Evolutionary conservation across 2,888 invertebrate genomes (phyloP).

Genomic region (Pyrrhosoma nymphula): DNA sequence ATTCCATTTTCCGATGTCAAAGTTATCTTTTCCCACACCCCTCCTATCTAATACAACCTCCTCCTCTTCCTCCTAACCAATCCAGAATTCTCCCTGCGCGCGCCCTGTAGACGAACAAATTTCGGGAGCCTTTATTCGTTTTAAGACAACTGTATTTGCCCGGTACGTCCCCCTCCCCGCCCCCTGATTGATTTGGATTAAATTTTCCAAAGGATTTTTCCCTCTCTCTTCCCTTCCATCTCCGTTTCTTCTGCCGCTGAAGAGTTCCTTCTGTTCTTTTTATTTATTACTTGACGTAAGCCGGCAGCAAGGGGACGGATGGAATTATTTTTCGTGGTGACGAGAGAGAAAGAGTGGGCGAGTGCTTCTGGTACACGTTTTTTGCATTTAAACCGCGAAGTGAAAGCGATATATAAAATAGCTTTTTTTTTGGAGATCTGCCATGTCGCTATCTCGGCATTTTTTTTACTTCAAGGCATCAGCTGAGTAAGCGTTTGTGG

Average conservation of each 20-base stretch:
- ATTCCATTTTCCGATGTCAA: not conserved
- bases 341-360: not conserved
- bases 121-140: not conserved
- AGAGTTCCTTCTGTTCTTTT: not conserved
- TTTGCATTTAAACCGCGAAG: not conserved
- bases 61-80: too few relatives aligned
- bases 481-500: too few relatives aligned
- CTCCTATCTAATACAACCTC: too few relatives aligned
- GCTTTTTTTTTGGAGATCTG: not conserved
- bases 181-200: constrained; percentile 36
- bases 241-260: not conserved
- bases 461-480: not conserved
- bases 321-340: not conserved
- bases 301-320: not conserved
- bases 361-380: not conserved
- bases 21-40: not conserved
- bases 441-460: not conserved
- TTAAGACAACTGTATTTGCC: constrained; percentile 8
- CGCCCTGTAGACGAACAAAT: not conserved
- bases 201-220: not conserved
- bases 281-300: not conserved
- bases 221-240: too few relatives aligned
- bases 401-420: not conserved
- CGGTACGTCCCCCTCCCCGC: not conserved
- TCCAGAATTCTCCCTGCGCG: not conserved